Conservation (phyloP, 2,888 invertebrate species). For the Odontocerum albicorne region DNA sequence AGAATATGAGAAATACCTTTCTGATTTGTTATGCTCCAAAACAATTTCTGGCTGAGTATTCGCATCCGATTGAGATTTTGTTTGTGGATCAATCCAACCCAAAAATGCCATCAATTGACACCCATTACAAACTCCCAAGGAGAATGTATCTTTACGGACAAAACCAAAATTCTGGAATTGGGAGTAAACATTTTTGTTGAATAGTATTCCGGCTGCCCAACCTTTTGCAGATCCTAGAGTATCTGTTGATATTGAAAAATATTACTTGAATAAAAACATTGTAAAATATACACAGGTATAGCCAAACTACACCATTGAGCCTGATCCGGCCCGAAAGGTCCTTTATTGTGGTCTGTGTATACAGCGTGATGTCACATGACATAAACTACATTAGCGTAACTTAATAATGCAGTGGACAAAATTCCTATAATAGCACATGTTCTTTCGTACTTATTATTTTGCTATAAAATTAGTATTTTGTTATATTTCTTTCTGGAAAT, state of each 20-base stretch:
- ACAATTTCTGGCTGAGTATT: constrained; percentile 62
- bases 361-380: too few species aligned
- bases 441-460: too few species aligned
- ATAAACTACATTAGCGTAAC: too few species aligned
- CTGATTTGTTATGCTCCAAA: constrained; percentile 84
- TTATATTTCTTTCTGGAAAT: too few species aligned
- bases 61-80: background rate
- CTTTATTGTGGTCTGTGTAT: too few species aligned
- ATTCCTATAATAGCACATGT: too few species aligned
- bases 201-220: constrained; percentile 92
- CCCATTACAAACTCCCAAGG: constrained; percentile 97
- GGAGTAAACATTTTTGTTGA: constrained; percentile 70
- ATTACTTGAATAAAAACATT: background rate
- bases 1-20: constrained; percentile 59
- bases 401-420: too few species aligned
- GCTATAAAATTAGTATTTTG: too few species aligned
- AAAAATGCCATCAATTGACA: constrained; percentile 94
- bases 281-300: too few species aligned
- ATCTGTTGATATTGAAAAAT: constrained; percentile 56
- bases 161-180: constrained; percentile 78
- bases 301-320: too few species aligned
- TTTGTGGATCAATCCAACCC: constrained; percentile 70
- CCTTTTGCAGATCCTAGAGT: constrained; percentile 97
- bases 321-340: too few species aligned
- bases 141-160: constrained; percentile 80